These are phyloP conservation scores for Crossaster papposus DNA, from an alignment of 53 echinoderm and acorn worm species.

Conservation along the genomic window DNA sequence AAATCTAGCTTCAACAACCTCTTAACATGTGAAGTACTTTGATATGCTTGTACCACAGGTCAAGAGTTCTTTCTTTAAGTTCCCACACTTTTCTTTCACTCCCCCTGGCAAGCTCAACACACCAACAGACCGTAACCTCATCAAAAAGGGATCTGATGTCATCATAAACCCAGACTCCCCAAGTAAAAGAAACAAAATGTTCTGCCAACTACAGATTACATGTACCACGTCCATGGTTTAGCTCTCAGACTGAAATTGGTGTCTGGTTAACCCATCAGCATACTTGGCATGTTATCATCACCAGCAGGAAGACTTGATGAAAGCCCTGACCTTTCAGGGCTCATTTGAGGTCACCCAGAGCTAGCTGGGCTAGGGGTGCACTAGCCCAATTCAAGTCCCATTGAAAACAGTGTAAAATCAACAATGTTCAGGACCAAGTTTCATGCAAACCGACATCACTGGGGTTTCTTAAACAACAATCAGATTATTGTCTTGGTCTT, in stretches of 20 bases:
- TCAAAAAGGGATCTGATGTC: background rate
- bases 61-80: background rate
- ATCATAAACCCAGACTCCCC: background rate
- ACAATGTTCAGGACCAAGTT: no score
- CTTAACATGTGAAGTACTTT: background rate
- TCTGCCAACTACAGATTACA: background rate
- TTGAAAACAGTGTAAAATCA: no score
- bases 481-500: no score
- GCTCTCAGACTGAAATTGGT: background rate
- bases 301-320: background rate
- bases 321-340: slow-evolving; percentile 8
- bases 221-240: background rate
- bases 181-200: background rate
- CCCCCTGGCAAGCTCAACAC: background rate
- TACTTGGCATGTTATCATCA: background rate
- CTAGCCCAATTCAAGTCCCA: no score
- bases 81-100: background rate
- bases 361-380: no score
- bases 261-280: slow-evolving; percentile 25
- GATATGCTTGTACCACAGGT: background rate
- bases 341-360: slow-evolving; percentile 15
- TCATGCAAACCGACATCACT: no score
- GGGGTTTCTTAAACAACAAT: no score
- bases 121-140: background rate
- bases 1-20: background rate